Base-by-base conservation (phyloP, 1,140 invertebrate genomes). In the Zaprionus davidi region DNA sequence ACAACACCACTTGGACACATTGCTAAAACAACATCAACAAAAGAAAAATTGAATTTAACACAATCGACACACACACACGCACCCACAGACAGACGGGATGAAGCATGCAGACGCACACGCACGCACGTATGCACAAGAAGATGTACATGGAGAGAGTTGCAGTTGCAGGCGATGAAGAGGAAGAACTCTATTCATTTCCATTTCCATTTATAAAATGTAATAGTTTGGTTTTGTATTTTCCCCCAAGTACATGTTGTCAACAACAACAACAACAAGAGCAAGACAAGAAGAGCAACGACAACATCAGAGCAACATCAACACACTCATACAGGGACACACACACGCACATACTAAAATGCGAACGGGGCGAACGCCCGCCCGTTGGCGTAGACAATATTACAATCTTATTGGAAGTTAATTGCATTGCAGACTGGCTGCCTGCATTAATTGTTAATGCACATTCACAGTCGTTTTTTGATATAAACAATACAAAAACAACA, bases 1-100 rank as follows among this genome's bases (percentile, higher is more conserved):
- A 44, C 74, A 67, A 44, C 74, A 67, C 78, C 60, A 46, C 41
- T 34, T 60, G 57, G 53, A 22, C 60, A 71, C 73, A 71, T 75
- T 71, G 63, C 72, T 81, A 72, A 81, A 85, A 58, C 72, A 81
- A 81, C 68, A 76, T 72, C 72, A 78, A 78, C 76, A 75, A 76
- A 66, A 72, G 67, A 67, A 66, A 72, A 76, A 66, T 38, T 38
- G 11, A 58, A 77, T 31, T 57, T 76, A 46, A 69, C 57, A 44
- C 31, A 49, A 36, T 15, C 38, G 60, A 62, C 12, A 69, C 24
- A 41, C 31, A 26, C 57, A 60, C 28, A 28, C 65, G 57, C 53
- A 22, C 66, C 15, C 49, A 7, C n/a, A 34, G 9, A 34, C 31
- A 34, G 31, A 34, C 31, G 3, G 31, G 31, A 9, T 34, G 31